phyloP scores from a whole-genome alignment of 2,888 invertebrate species.

The Xiphydria camelus region DNA sequence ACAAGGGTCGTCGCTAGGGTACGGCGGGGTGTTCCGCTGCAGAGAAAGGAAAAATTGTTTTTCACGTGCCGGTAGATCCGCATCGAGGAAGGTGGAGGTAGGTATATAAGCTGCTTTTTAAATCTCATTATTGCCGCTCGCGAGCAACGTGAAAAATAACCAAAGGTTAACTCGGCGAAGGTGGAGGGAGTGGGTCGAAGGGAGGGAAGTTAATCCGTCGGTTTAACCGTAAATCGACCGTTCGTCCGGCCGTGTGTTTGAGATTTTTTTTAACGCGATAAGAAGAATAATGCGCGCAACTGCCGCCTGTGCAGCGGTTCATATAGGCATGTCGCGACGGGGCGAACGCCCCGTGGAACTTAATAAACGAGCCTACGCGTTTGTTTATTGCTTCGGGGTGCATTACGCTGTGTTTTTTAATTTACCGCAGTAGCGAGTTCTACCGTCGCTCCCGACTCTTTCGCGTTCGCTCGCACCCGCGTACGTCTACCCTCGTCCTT shows the following conservation, averaged over 20 bases:
- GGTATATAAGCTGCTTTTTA: conserved; percentile 32
- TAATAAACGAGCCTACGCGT: conserved; percentile 22
- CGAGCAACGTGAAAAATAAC: conserved; percentile 38
- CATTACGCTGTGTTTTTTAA: neutral
- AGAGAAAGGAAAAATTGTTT: conserved; percentile 34
- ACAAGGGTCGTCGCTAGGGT: no score
- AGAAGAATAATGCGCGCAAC: conserved; percentile 16
- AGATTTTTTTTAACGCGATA: conserved; percentile 33
- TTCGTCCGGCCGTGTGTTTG: conserved; percentile 23
- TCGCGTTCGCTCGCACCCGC: no score
- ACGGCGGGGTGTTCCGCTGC: conserved; percentile 16
- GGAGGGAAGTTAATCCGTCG: conserved; percentile 36
- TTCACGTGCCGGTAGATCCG: conserved; percentile 24
- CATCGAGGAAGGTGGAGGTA: conserved; percentile 7
- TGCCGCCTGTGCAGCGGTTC: neutral
- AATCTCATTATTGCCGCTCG: conserved; percentile 46
- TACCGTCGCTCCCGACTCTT: no score
- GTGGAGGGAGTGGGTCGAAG: no score
- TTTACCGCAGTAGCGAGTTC: no score
- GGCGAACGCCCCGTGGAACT: conserved; percentile 23
- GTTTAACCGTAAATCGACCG: conserved; percentile 33
- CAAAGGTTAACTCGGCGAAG: conserved; percentile 18
- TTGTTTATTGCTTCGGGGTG: neutral
- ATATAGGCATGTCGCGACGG: no score
- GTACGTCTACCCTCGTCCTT: no score